Percentiles rank a stretch among this genome's conserved stretches.
Evolutionary conservation across 2,113 vertebrate species (phyloP).

Genomic region (Asarcornis scutulata): DNA sequence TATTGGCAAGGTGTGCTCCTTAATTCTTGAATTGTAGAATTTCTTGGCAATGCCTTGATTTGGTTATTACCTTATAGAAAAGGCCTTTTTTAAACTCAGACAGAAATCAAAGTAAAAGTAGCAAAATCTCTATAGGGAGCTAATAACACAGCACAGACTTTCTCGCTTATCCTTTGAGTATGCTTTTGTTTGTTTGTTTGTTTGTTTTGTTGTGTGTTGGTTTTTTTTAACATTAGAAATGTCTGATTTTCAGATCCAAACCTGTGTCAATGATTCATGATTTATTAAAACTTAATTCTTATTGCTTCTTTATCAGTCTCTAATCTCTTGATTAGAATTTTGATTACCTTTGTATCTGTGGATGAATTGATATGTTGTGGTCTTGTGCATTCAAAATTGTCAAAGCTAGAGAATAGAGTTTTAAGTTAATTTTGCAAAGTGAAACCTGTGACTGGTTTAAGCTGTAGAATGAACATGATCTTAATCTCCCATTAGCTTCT

Average conservation of each 20-base stretch:
- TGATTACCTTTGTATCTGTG: not conserved
- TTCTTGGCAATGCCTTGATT: not conserved
- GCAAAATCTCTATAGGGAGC: not conserved
- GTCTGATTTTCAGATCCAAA: not conserved
- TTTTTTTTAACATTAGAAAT: not conserved
- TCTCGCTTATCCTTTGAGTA: not conserved
- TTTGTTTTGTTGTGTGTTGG: no score
- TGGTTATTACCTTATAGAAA: not conserved
- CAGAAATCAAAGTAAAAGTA: slow-evolving; percentile 7
- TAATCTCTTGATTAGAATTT: not conserved
- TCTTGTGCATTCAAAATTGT: not conserved
- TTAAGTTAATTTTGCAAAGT: not conserved
- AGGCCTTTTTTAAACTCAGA: not conserved
- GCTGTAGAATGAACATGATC: not conserved
- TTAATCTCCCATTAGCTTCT: not conserved
- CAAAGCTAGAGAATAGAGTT: not conserved
- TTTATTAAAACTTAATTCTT: not conserved
- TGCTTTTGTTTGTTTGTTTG: no score
- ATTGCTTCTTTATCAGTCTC: not conserved
- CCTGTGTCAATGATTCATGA: not conserved
- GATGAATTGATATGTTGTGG: not conserved
- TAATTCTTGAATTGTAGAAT: slow-evolving; percentile 7
- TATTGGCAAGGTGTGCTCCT: not conserved
- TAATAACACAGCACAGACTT: not conserved
- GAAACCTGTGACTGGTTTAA: not conserved